Percentiles rank a stretch among this genome's conserved stretches.
Evolutionary conservation across 2,113 vertebrate genomes (phyloP).

Genomic region (Oceanodroma tethys): DNA sequence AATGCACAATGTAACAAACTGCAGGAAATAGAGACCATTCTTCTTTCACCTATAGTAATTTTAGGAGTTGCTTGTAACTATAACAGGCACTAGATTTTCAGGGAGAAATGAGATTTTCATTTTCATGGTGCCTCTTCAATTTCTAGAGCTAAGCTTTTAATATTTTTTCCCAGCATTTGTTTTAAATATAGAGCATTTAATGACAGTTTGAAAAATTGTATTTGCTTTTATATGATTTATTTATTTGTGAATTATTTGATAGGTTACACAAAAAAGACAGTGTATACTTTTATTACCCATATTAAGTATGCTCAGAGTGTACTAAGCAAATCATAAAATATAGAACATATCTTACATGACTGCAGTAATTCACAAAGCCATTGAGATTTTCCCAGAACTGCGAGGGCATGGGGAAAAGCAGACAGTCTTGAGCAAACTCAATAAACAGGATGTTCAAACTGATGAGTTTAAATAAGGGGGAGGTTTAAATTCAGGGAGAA

Average conservation of each 20-base stretch:
- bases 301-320: slow-evolving; percentile 26
- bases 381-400: neutral
- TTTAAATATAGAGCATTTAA: slow-evolving; percentile 50
- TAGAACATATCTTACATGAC: neutral
- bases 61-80: slow-evolving; percentile 13
- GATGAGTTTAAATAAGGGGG: neutral
- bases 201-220: slow-evolving; percentile 23
- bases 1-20: slow-evolving; percentile 7
- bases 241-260: slow-evolving; percentile 21
- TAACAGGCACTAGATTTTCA: slow-evolving; percentile 17
- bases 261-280: slow-evolving; percentile 3
- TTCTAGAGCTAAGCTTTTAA: slow-evolving; percentile 17
- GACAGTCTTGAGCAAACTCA: neutral
- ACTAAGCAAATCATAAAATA: slow-evolving; percentile 42
- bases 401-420: neutral
- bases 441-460: neutral
- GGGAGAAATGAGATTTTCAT: slow-evolving; percentile 25
- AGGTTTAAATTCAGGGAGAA: neutral
- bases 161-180: neutral
- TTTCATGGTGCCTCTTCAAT: slow-evolving; percentile 2
- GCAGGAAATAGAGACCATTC: slow-evolving; percentile 4
- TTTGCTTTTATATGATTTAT: slow-evolving; percentile 49
- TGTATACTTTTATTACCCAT: neutral
- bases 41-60: slow-evolving; percentile 22
- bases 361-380: slow-evolving; percentile 4